phyloP scores from a whole-genome alignment of 2,888 invertebrate genomes.

The Tetropium fuscum region DNA sequence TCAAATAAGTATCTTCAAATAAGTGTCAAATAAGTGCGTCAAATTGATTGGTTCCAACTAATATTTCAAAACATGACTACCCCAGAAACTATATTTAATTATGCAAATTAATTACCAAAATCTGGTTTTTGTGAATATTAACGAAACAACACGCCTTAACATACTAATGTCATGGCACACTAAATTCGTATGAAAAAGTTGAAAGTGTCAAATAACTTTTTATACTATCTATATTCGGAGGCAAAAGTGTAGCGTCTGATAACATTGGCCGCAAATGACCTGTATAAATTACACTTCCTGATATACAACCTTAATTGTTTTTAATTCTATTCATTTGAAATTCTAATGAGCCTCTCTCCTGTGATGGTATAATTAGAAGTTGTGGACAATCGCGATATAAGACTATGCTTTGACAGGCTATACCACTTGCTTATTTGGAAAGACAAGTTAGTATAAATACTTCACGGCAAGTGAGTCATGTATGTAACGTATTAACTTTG shows the following conservation, averaged over 20 bases:
- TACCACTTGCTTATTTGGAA: constrained; percentile 55
- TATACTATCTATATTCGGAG: too few species aligned
- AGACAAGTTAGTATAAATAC: constrained; percentile 53
- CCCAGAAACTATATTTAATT: too few species aligned
- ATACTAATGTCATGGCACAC: too few species aligned
- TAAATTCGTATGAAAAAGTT: too few species aligned
- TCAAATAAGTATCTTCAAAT: too few species aligned
- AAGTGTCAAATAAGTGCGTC: too few species aligned
- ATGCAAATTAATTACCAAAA: too few species aligned
- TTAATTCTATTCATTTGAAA: constrained; percentile 48
- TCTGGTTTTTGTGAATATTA: too few species aligned
- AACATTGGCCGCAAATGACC: constrained; percentile 18
- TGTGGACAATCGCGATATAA: constrained; percentile 44
- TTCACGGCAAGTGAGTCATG: constrained; percentile 51
- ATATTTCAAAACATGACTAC: too few species aligned
- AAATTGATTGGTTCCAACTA: too few species aligned
- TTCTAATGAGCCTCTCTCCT: constrained; percentile 47
- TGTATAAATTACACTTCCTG: constrained; percentile 43
- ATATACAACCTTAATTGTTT: constrained; percentile 48
- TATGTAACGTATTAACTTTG: constrained; percentile 52
- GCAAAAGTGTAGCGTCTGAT: constrained; percentile 1
- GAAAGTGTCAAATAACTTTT: too few species aligned
- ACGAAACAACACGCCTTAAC: too few species aligned
- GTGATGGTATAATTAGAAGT: constrained; percentile 53
- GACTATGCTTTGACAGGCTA: constrained; percentile 47